Percentiles rank a stretch among this genome's conserved stretches.
Evolutionary conservation across 2,888 invertebrate species (phyloP).

Genomic region (Poecilobothrus nobilitatus): DNA sequence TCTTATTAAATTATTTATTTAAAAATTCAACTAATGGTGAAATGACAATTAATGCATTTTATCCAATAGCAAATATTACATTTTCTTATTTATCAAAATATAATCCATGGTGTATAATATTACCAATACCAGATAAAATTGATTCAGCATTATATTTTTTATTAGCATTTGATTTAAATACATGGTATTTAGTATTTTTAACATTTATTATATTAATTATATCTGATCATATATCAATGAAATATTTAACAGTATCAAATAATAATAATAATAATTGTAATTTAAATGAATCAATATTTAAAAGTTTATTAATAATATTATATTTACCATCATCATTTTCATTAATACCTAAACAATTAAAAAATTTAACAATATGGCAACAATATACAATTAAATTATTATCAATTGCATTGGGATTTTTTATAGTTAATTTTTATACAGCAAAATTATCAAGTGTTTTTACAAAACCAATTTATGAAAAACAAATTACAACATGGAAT

Average conservation of each 20-base stretch:
- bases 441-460: not conserved
- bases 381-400: not conserved
- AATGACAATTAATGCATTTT: not conserved
- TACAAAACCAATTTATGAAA: not conserved
- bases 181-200: not conserved
- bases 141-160: not conserved
- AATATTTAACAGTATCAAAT: not conserved
- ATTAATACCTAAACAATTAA: not conserved
- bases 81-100: not conserved
- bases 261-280: not conserved
- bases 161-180: not conserved
- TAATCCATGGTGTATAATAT: not conserved
- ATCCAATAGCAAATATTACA: not conserved
- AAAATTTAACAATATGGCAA: not conserved
- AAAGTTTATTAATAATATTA: not conserved
- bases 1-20: not conserved
- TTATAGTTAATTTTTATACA: not conserved
- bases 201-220: not conserved
- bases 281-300: not conserved
- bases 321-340: not conserved
- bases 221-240: not conserved
- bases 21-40: not conserved
- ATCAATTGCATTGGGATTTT: not conserved
- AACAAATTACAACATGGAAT: not conserved
- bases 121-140: not conserved